Evolutionary conservation across 1,140 invertebrate genomes (phyloP).

Genomic region (Scaptomyza montana): DNA sequence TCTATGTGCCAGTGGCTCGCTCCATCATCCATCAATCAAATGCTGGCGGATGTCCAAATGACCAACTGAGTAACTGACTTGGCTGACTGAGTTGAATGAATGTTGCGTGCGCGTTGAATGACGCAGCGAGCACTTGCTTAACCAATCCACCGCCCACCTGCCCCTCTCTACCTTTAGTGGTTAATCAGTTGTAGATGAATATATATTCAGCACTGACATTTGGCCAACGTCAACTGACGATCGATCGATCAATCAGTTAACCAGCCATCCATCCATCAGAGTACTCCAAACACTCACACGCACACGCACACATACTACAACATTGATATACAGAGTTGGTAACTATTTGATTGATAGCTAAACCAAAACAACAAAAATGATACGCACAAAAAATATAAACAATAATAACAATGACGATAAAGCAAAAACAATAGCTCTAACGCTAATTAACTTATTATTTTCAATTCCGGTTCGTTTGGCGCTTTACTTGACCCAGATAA

Average conservation of each 20-base stretch:
- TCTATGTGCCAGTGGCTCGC: constrained; percentile 30
- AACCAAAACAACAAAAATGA: constrained; percentile 26
- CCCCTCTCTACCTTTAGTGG: constrained; percentile 19
- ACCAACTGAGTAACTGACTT: constrained; percentile 35
- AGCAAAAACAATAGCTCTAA: constrained; percentile 16
- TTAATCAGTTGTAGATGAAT: constrained; percentile 69
- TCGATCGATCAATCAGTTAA: constrained; percentile 73
- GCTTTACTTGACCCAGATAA: constrained; percentile 46
- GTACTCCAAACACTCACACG: constrained; percentile 31
- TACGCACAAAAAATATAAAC: not conserved
- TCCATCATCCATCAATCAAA: constrained; percentile 77
- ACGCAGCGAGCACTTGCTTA: constrained; percentile 59
- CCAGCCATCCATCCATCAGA: constrained; percentile 68
- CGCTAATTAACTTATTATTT: constrained; percentile 66
- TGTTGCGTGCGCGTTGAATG: constrained; percentile 56
- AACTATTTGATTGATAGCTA: constrained; percentile 67
- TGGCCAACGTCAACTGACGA: constrained; percentile 59
- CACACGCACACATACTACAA: constrained; percentile 2
- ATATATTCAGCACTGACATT: constrained; percentile 51
- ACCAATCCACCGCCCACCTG: constrained; percentile 8
- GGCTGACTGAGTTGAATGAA: constrained; percentile 31
- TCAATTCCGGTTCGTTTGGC: constrained; percentile 36
- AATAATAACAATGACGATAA: constrained; percentile 12
- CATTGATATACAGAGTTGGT: not conserved
- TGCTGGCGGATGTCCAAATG: constrained; percentile 71